Conservation (phyloP, 2,113 vertebrate genomes). For the Acanthisitta chloris region DNA sequence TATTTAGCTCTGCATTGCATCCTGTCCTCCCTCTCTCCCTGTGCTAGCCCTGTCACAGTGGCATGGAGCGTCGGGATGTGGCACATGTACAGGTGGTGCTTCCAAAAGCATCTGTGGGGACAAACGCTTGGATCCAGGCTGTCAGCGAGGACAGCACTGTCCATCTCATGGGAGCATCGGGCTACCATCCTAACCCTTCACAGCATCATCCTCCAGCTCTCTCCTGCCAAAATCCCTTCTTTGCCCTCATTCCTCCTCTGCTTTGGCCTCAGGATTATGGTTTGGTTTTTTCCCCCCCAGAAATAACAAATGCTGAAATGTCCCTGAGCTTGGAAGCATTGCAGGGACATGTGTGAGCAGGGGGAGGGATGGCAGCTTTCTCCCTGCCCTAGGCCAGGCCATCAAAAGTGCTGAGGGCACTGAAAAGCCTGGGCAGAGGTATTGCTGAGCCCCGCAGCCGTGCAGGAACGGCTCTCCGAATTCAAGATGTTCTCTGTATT, state of each 20-base stretch:
- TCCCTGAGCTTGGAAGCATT: background rate
- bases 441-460: background rate
- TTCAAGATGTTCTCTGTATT: background rate
- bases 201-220: background rate
- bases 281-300: accelerated
- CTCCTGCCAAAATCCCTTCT: background rate
- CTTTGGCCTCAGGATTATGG: background rate
- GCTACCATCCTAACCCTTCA: background rate
- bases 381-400: background rate
- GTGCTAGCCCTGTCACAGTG: background rate
- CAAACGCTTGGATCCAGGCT: background rate
- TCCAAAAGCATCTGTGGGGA: background rate
- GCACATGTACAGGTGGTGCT: background rate
- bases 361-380: background rate
- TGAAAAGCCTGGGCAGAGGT: background rate
- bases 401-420: background rate
- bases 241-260: background rate
- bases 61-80: accelerated
- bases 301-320: background rate
- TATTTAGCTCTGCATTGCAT: background rate
- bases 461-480: background rate
- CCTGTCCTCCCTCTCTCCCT: background rate
- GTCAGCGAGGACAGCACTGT: background rate
- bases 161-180: accelerated
- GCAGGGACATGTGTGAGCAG: background rate